Evolutionary conservation across 2,888 invertebrate genomes (phyloP), one percentile per base, ranked within the genome.

Genomic region (Leptopilina drosophilae): DNA sequence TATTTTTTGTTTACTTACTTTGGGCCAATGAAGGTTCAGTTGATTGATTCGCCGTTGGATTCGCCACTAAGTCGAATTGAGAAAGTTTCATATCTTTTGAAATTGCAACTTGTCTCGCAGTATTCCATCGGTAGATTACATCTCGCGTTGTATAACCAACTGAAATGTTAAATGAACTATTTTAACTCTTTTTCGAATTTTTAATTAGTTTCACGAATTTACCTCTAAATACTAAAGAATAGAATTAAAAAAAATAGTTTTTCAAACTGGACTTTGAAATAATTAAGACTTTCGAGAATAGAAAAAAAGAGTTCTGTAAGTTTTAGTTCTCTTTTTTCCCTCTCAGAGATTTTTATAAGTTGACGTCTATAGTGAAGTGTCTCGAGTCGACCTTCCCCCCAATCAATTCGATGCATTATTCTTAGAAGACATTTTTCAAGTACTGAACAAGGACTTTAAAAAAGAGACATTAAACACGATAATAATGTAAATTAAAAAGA

Each of bases 41-140:
- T 4, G 95, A 95, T 87, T 94, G 93, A 92, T 95, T 95, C 80
- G 94, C 95, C 49, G 95, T 94, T 53, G 95, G 95, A 85, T 95
- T 95, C 82, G 94, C 95, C 80, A 96, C 95, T 84, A 97, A 93
- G 93, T 96, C 96, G 92, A 97, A 97, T 92, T 97, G 97, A 66
- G 96, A 96, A 88, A 97, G 93, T 92, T 96, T 96, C 95, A 97
- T 96, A 91, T 96, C 96, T 87, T 95, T 95, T 5, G 96, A 95
- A 84, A 96, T 95, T 79, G 95, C 96, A 79, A 97, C 95, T 84
- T 95, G 95, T 64, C 95, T 93, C 73, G 93, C 93, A 81, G 92
- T 92, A 91, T 96, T 95, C 96, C 96, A 96, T 81, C 93, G 93
- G 92, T 96, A 96, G 84, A 95, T 92, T 81, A 96, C 94, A 91